A percentile compares a stretch with the other conserved stretches of the same genome.
Conservation (phyloP, 2,888 invertebrate genomes). For the Nipponacmea schrenckii region DNA sequence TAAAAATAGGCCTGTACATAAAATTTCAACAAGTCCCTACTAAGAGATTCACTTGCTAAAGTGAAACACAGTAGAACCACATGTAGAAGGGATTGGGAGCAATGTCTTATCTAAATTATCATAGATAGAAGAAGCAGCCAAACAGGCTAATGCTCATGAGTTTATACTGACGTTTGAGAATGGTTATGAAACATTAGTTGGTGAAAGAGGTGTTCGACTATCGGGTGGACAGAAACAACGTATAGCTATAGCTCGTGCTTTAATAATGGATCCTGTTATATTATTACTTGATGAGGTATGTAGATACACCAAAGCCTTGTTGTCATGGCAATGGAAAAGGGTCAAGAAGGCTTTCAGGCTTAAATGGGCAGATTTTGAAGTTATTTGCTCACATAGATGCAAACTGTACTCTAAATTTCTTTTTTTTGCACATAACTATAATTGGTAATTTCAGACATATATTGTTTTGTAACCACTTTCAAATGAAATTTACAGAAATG, state of each 20-base stretch:
- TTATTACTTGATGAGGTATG: slow-evolving; percentile 64
- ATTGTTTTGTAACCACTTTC: too few relatives aligned
- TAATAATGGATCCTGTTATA: slow-evolving; percentile 63
- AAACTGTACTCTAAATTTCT: too few relatives aligned
- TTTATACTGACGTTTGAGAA: slow-evolving; percentile 61
- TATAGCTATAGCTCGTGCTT: slow-evolving; percentile 61
- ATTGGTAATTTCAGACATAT: too few relatives aligned
- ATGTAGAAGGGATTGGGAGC: not conserved
- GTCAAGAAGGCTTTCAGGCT: not conserved
- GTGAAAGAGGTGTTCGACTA: slow-evolving; percentile 63
- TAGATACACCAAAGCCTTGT: not conserved
- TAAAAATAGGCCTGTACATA: too few relatives aligned
- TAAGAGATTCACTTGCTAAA: too few relatives aligned
- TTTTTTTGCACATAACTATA: too few relatives aligned
- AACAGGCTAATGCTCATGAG: slow-evolving; percentile 65
- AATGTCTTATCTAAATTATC: not conserved
- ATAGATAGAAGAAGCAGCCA: slow-evolving; percentile 59
- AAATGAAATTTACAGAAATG: too few relatives aligned
- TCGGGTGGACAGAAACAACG: slow-evolving; percentile 67
- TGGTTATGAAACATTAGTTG: slow-evolving; percentile 63
- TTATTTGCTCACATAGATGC: too few relatives aligned
- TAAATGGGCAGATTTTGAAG: too few relatives aligned
- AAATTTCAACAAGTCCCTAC: too few relatives aligned
- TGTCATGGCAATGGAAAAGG: not conserved
- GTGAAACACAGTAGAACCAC: too few relatives aligned